phyloP scores from a whole-genome alignment of 2,797 vertebrate species.

The Hydrocynus forskahlii region DNA sequence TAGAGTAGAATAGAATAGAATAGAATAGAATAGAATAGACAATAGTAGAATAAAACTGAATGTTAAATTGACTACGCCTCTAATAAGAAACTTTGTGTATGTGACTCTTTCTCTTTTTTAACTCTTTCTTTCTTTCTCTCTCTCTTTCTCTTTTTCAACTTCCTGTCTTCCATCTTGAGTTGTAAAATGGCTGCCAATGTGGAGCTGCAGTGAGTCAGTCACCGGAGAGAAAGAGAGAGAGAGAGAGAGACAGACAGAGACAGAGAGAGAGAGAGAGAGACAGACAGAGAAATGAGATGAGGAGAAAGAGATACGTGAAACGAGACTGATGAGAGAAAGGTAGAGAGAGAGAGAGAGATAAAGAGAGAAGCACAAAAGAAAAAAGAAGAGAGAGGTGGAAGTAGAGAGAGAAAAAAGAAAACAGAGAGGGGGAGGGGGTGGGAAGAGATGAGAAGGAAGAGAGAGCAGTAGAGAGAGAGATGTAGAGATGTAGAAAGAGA shows the following conservation, averaged over 20 bases:
- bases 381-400: neutral
- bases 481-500: neutral
- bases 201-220: constrained; percentile 34
- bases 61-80: too few relatives aligned
- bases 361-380: neutral
- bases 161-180: constrained; percentile 49
- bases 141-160: constrained; percentile 27
- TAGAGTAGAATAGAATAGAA: too few relatives aligned
- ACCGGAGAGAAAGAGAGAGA: constrained; percentile 33
- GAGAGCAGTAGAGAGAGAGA: neutral
- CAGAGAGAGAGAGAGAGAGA: too few relatives aligned
- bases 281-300: too few relatives aligned
- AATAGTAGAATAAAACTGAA: too few relatives aligned
- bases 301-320: too few relatives aligned
- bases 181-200: constrained; percentile 60
- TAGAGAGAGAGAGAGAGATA: neutral
- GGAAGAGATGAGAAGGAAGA: neutral
- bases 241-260: too few relatives aligned
- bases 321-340: neutral
- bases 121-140: constrained; percentile 33
- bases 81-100: too few relatives aligned
- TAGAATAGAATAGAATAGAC: too few relatives aligned
- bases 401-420: too few relatives aligned
- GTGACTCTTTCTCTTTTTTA: neutral
- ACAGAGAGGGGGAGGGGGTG: neutral